Evolutionary conservation across 2,888 invertebrate species (phyloP).

Genomic region (Hypsopygia costalis): DNA sequence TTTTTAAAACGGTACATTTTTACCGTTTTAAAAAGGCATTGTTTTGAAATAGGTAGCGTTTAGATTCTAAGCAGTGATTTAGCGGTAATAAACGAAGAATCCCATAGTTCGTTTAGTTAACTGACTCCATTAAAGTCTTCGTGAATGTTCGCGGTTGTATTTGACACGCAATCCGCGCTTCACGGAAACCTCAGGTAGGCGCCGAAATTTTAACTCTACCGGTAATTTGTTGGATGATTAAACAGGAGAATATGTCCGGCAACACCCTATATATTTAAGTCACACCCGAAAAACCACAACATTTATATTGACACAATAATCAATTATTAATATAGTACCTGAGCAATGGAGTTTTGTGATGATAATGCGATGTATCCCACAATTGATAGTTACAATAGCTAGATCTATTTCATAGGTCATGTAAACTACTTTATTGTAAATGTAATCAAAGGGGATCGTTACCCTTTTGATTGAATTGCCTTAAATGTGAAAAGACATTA

Average conservation of each 20-base stretch:
- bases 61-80: slow-evolving; percentile 15
- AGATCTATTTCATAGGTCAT: too few species aligned
- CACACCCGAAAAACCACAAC: neutral
- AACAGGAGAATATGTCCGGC: slow-evolving; percentile 29
- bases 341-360: too few species aligned
- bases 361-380: too few species aligned
- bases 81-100: slow-evolving; percentile 25
- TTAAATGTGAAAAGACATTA: too few species aligned
- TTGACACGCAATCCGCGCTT: slow-evolving; percentile 63
- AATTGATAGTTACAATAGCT: too few species aligned
- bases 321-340: too few species aligned
- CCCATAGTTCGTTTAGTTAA: slow-evolving; percentile 37
- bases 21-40: slow-evolving; percentile 20
- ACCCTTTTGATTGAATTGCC: too few species aligned
- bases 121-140: slow-evolving; percentile 40
- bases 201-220: slow-evolving; percentile 33
- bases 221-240: slow-evolving; percentile 25
- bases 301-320: neutral
- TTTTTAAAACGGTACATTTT: slow-evolving; percentile 22
- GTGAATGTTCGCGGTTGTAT: slow-evolving; percentile 50
- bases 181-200: slow-evolving; percentile 67
- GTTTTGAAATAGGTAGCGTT: slow-evolving; percentile 9
- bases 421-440: too few species aligned
- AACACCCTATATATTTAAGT: slow-evolving; percentile 2
- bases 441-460: too few species aligned